phyloP scores from a whole-genome alignment of 2,888 invertebrate species.

The Cephus sareptanus region DNA sequence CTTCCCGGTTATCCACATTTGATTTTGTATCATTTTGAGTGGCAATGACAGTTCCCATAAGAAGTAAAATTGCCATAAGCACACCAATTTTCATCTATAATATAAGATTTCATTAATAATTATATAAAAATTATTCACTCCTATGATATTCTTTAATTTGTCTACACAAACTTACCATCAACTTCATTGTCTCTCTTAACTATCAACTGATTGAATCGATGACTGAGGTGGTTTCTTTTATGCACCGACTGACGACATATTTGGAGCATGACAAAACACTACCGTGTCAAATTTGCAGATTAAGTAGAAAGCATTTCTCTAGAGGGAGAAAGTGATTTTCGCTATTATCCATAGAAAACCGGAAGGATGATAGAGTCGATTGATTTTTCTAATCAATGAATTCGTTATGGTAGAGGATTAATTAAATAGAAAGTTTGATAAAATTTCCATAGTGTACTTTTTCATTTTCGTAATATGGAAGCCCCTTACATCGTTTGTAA shows the following conservation, averaged over 20 bases:
- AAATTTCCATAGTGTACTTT: conserved; percentile 50
- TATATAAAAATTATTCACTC: background rate
- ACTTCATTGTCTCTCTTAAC: background rate
- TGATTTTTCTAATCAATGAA: conserved; percentile 31
- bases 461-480: conserved; percentile 52
- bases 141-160: background rate
- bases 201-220: background rate
- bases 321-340: background rate
- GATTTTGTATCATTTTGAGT: background rate
- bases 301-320: conserved; percentile 21
- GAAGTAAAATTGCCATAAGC: background rate
- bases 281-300: background rate
- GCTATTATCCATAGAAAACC: background rate
- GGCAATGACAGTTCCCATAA: background rate
- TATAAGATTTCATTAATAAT: conserved; percentile 1
- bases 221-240: conserved; percentile 9
- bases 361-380: conserved; percentile 3
- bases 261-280: conserved; percentile 34
- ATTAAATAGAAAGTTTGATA: conserved; percentile 19
- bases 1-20: background rate
- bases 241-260: conserved; percentile 14
- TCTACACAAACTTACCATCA: background rate
- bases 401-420: conserved; percentile 22
- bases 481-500: conserved; percentile 54
- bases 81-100: background rate